Evolutionary conservation across 1,140 invertebrate genomes (phyloP).

Genomic region (Drosophila mojavensis): DNA sequence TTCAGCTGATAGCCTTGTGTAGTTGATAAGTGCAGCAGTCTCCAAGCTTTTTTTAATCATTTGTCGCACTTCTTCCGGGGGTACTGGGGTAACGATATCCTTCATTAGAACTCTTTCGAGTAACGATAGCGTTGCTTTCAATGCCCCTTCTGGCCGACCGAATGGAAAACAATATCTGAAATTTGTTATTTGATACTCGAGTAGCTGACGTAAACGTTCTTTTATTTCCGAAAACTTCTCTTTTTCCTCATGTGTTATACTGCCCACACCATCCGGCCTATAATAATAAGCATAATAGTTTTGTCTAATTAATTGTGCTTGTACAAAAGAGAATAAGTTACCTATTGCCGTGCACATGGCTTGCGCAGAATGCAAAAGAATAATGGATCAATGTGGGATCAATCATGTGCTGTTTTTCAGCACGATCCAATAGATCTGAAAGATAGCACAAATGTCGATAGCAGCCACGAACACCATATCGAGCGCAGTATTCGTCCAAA

Average conservation of each 20-base stretch:
- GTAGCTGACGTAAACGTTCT: slow-evolving; percentile 94
- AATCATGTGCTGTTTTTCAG: slow-evolving; percentile 96
- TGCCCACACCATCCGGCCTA: slow-evolving; percentile 98
- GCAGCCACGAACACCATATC: slow-evolving; percentile 98
- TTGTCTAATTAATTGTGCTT: no score
- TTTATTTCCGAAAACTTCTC: slow-evolving; percentile 99
- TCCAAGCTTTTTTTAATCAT: slow-evolving; percentile 99
- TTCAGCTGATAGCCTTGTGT: slow-evolving; percentile 97
- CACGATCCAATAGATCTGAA: slow-evolving; percentile 97
- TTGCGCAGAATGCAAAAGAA: slow-evolving; percentile 99
- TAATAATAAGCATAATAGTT: slow-evolving; percentile 29
- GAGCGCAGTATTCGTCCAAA: slow-evolving; percentile 98
- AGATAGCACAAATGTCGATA: slow-evolving; percentile 98
- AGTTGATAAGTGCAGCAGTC: slow-evolving; percentile 98
- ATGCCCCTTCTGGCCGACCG: slow-evolving; percentile 97
- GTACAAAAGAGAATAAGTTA: slow-evolving; percentile 21
- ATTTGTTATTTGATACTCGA: slow-evolving; percentile 99
- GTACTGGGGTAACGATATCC: slow-evolving; percentile 98
- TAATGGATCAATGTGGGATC: slow-evolving; percentile 99
- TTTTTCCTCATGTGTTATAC: slow-evolving; percentile 98
- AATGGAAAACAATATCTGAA: slow-evolving; percentile 99
- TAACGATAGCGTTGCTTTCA: slow-evolving; percentile 98
- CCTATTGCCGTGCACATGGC: slow-evolving; percentile 97
- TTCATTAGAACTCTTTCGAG: slow-evolving; percentile 99
- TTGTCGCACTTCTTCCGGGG: slow-evolving; percentile 96